phyloP scores from a whole-genome alignment of 2,888 invertebrate species.

The Drosophila suboccidentalis region DNA sequence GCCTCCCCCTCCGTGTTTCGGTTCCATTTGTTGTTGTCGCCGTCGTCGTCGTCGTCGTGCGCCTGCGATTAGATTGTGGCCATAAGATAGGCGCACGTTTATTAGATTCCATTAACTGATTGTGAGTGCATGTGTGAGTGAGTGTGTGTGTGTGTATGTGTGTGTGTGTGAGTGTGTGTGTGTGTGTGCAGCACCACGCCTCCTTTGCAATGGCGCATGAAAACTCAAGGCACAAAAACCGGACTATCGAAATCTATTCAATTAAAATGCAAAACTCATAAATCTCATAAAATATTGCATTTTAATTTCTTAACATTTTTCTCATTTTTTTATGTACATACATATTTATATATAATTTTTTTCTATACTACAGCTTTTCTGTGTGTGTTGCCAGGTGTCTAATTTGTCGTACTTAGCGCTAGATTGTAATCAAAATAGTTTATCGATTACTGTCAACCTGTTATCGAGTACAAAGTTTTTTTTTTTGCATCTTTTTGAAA shows the following conservation, averaged over 20 bases:
- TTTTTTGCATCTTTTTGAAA: not conserved
- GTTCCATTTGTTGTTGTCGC: conserved; percentile 17
- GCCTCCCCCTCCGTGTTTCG: not conserved
- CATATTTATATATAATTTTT: conserved; percentile 6
- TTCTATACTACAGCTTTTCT: not conserved
- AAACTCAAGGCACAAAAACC: conserved; percentile 20
- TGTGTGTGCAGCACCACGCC: conserved; percentile 55
- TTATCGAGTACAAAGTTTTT: not conserved
- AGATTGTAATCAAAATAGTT: conserved; percentile 33
- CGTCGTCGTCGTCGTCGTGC: conserved; percentile 47
- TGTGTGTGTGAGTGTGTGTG: conserved; percentile 40
- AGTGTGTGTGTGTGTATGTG: conserved; percentile 8
- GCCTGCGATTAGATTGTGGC: conserved; percentile 75
- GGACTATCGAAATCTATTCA: conserved; percentile 72
- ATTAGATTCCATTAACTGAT: conserved; percentile 82
- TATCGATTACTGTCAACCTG: conserved; percentile 5
- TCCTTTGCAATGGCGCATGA: conserved; percentile 33
- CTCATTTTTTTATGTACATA: not conserved
- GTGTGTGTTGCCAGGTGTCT: conserved; percentile 28
- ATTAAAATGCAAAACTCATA: conserved; percentile 68
- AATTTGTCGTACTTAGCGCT: conserved; percentile 41
- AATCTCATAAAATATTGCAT: conserved; percentile 68
- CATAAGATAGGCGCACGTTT: conserved; percentile 76
- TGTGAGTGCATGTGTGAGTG: conserved; percentile 58
- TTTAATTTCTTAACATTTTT: conserved; percentile 48